Base-by-base conservation (phyloP, 2,113 vertebrate genomes). In the Hemicordylus capensis region DNA sequence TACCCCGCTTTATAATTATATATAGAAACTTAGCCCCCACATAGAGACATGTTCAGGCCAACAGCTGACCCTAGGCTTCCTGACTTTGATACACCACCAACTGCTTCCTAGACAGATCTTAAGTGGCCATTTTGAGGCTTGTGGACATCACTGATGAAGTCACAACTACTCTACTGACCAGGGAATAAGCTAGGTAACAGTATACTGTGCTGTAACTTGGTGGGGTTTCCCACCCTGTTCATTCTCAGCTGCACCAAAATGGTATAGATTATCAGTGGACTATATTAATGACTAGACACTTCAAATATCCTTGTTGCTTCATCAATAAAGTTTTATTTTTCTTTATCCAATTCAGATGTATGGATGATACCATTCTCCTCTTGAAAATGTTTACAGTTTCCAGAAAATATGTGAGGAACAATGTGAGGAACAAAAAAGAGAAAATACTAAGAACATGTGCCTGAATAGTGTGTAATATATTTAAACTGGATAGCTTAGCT, bases 141-240 rank as follows among this genome's bases (percentile, higher is more conserved):
- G 76, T 79, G 54, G 51, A 51, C 70, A 76, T 85, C 84, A 85
- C 44, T 63, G 84, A 85, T 85, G 84, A 85, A 72, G 84, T 85
- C 84, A 85, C 39, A 85, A 85, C 75, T 61, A 73, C 44, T 72
- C 44, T 26, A 46, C 20, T 73, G 42, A 72, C 42, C 10, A 69
- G 66, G 84, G 76, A 79, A 63, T 79, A 61, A 72, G 69, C 20
- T 73, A 80, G 54, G 84, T 72, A 72, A 79, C 64, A 61, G 54
- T 26, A 46, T 48, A 46, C 26, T 51, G 70, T 48, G 34, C 26
- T 51, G 70, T 46, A 59, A n/a, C 39, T 61, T 12, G 48, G 54
- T 39, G 31, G 44, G 6, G 11, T 77, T 2, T 78, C n/a, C 59
- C 34, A 28, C 20, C 48, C 31, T 74, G 56, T 58, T 58, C 37